A percentile compares a stretch with the other conserved stretches of the same genome.
These are phyloP conservation scores for Pagrus major DNA, from an alignment of 2,113 vertebrate genomes.

Conservation along the genomic window DNA sequence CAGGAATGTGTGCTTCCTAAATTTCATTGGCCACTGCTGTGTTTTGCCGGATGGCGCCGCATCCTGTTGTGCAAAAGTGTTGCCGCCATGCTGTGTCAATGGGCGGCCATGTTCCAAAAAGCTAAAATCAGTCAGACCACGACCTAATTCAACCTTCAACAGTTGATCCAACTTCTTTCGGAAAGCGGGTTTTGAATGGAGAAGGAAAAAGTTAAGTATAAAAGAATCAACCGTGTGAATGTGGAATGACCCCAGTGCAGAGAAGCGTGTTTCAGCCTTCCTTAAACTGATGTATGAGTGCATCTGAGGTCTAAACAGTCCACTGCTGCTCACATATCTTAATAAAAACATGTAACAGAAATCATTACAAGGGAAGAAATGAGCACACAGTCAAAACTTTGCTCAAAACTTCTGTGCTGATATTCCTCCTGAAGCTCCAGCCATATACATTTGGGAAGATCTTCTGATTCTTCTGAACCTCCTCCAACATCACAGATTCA, in stretches of 20 bases:
- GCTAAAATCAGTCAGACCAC: background rate
- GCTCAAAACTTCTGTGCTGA: background rate
- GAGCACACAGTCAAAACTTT: conserved; percentile 16
- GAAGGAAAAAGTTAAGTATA: background rate
- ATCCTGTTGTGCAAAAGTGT: no score
- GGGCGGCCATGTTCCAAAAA: no score
- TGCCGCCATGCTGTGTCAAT: no score
- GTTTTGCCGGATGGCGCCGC: no score
- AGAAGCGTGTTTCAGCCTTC: background rate
- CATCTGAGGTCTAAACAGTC: background rate
- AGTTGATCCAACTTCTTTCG: background rate
- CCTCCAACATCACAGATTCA: conserved; percentile 33
- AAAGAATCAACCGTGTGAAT: background rate
- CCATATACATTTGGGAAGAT: conserved; percentile 24
- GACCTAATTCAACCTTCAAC: background rate
- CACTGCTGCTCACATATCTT: background rate
- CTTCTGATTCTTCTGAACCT: conserved; percentile 41
- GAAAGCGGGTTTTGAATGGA: background rate
- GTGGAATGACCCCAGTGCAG: background rate
- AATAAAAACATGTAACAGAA: conserved; percentile 3
- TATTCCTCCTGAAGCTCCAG: conserved; percentile 22
- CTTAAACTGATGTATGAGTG: background rate
- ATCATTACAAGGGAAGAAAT: conserved; percentile 19
- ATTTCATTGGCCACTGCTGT: no score
- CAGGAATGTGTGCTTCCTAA: no score